These are phyloP conservation scores for Dromius quadrimaculatus DNA, from an alignment of 2,888 invertebrate species.

Conservation along the genomic window DNA sequence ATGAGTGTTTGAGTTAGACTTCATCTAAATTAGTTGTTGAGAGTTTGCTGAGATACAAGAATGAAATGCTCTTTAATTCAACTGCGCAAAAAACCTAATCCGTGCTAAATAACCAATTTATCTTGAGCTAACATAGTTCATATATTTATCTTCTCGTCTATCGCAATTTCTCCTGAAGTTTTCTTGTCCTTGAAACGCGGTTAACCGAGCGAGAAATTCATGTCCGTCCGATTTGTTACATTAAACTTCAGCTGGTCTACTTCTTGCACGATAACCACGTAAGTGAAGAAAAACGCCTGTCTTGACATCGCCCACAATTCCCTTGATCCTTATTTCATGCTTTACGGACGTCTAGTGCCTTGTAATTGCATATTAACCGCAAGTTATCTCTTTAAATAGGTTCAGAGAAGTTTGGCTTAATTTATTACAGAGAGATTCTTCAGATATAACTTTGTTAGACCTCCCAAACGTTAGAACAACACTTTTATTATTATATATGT, in stretches of 20 bases:
- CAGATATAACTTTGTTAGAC: too few species aligned
- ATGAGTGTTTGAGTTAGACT: too few species aligned
- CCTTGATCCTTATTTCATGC: slow-evolving; percentile 6
- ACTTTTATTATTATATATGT: too few species aligned
- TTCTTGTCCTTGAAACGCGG: slow-evolving; percentile 2
- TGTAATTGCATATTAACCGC: slow-evolving; percentile 22
- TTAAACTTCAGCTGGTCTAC: slow-evolving; percentile 19
- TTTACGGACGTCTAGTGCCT: neutral
- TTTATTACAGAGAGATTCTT: too few species aligned
- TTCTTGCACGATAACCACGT: slow-evolving; percentile 15
- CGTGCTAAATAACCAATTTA: neutral
- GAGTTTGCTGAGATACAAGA: too few species aligned
- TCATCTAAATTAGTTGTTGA: too few species aligned
- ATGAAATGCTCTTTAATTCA: too few species aligned
- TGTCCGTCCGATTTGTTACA: slow-evolving; percentile 19
- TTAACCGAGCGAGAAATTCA: slow-evolving; percentile 9
- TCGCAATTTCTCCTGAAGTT: neutral
- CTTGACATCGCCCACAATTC: slow-evolving; percentile 5
- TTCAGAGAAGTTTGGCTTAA: too few species aligned
- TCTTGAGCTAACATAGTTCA: neutral
- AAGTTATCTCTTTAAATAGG: slow-evolving; percentile 12
- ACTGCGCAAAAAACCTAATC: too few species aligned
- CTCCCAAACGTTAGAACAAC: too few species aligned
- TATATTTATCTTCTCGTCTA: slow-evolving; percentile 1
- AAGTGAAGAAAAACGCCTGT: slow-evolving; percentile 15